These are phyloP conservation scores for Caretta caretta DNA, from an alignment of 2,113 vertebrate genomes.

Conservation along the genomic window DNA sequence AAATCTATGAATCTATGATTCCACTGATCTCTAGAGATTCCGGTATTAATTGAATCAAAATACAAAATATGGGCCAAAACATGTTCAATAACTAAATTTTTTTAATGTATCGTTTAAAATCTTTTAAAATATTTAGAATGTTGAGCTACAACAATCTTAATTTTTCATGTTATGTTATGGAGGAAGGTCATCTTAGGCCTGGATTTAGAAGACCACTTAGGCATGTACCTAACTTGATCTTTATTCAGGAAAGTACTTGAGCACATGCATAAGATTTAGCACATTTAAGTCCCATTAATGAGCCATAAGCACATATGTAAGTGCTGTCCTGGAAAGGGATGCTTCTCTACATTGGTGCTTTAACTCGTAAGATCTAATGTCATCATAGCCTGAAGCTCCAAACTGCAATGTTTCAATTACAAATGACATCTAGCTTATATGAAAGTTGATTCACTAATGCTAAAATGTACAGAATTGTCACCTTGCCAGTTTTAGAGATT, in stretches of 20 bases:
- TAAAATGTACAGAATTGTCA: slow-evolving; percentile 35
- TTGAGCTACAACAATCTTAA: no score
- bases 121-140: no score
- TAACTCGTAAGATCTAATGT: background rate
- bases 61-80: no score
- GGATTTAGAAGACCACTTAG: slow-evolving; percentile 43
- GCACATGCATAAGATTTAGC: background rate
- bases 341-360: background rate
- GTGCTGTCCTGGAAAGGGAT: background rate
- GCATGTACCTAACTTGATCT: background rate
- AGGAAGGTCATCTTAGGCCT: slow-evolving; percentile 40
- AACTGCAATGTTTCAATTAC: slow-evolving; percentile 38
- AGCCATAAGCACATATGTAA: background rate
- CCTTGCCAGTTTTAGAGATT: slow-evolving; percentile 19
- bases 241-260: background rate
- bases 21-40: no score
- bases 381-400: background rate
- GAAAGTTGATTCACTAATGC: slow-evolving; percentile 23
- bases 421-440: slow-evolving; percentile 38
- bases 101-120: no score
- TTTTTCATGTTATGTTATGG: no score
- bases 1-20: background rate
- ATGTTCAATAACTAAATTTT: no score
- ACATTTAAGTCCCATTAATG: no score
- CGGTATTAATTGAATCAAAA: no score